Evolutionary conservation across 2,888 invertebrate genomes (phyloP).

Genomic region (Bembecia ichneumoniformis): DNA sequence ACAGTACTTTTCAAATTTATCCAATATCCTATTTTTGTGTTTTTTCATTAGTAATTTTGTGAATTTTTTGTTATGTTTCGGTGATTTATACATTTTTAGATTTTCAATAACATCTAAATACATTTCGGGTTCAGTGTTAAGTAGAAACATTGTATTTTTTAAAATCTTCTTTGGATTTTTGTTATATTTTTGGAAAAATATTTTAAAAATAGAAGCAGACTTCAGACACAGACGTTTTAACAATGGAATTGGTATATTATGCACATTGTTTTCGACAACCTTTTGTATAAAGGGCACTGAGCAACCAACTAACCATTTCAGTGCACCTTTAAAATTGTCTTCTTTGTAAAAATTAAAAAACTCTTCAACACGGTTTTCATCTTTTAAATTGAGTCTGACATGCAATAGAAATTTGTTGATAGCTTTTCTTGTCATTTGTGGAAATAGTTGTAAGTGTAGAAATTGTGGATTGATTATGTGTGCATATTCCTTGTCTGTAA

Average conservation of each 20-base stretch:
- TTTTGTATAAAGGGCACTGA: constrained; percentile 33
- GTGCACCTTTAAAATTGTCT: constrained; percentile 18
- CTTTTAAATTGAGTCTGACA: constrained; percentile 38
- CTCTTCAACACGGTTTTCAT: constrained; percentile 33
- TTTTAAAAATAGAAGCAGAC: constrained; percentile 27
- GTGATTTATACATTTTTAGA: constrained; percentile 6
- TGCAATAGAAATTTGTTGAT: constrained; percentile 36
- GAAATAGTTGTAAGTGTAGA: constrained; percentile 32
- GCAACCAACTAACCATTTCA: constrained; percentile 47
- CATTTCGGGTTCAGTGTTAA: constrained; percentile 20
- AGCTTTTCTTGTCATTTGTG: constrained; percentile 39
- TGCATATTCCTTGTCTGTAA: constrained; percentile 37
- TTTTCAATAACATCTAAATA: constrained; percentile 30
- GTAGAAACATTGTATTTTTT: constrained; percentile 19
- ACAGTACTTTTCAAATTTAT: constrained; percentile 32
- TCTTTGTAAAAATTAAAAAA: constrained; percentile 38
- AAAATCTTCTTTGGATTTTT: constrained; percentile 1
- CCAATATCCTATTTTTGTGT: constrained; percentile 27
- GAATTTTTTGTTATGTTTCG: constrained; percentile 23
- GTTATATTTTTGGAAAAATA: constrained; percentile 6
- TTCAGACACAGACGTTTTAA: constrained; percentile 34
- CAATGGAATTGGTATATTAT: constrained; percentile 15
- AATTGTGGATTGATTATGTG: constrained; percentile 46
- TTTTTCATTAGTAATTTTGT: constrained; percentile 35
- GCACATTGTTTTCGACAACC: constrained; percentile 19